A percentile compares a stretch with the other conserved stretches of the same genome.
These are phyloP conservation scores for Mythimna albipuncta DNA, from an alignment of 2,888 invertebrate species.

Conservation along the genomic window DNA sequence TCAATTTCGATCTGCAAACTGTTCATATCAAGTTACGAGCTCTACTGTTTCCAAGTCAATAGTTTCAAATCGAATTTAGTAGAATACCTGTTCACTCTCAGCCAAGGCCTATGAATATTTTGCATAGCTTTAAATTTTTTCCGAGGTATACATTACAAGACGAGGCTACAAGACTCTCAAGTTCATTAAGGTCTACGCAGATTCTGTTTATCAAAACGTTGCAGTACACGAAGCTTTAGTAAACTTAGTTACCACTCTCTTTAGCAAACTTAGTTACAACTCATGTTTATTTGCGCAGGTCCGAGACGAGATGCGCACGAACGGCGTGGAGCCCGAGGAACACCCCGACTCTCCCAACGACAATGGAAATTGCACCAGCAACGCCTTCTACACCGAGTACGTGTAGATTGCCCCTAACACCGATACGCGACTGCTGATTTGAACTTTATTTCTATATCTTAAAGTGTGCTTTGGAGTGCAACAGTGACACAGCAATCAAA, in stretches of 20 bases:
- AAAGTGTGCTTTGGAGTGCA: slow-evolving; percentile 4
- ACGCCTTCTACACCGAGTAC: slow-evolving; percentile 89
- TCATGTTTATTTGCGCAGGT: slow-evolving; percentile 77
- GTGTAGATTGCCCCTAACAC: slow-evolving; percentile 67
- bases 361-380: slow-evolving; percentile 92
- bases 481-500: slow-evolving; percentile 16
- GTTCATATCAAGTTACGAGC: not conserved
- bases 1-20: not conserved
- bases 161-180: not conserved
- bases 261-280: too few species aligned
- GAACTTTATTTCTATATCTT: slow-evolving; percentile 33
- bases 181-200: not conserved
- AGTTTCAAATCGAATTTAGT: not conserved
- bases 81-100: not conserved
- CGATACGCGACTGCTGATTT: slow-evolving; percentile 56
- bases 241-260: slow-evolving; percentile 3
- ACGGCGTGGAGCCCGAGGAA: slow-evolving; percentile 91
- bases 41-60: not conserved
- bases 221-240: not conserved
- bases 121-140: not conserved
- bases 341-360: slow-evolving; percentile 90
- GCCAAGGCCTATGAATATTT: not conserved
- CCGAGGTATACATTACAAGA: not conserved
- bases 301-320: slow-evolving; percentile 91
- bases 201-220: slow-evolving; percentile 4